phyloP scores from a whole-genome alignment of 2,113 vertebrate species.

The Clarias macrocephalus region DNA sequence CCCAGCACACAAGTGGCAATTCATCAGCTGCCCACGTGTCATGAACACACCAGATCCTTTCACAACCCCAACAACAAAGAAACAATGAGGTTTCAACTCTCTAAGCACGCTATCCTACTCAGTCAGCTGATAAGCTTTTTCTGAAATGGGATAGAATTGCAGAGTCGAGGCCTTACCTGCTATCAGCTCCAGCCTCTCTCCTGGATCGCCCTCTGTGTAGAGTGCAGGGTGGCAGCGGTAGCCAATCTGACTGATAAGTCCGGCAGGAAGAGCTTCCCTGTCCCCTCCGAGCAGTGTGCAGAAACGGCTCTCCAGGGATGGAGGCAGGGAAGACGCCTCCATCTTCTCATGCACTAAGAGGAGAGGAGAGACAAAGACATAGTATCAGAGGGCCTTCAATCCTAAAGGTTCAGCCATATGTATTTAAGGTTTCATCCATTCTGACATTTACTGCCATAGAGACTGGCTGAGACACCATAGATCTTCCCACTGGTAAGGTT shows the following conservation, averaged over 20 bases:
- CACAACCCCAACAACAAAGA: constrained; percentile 41
- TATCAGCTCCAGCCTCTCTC: constrained; percentile 95
- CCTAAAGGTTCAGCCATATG: constrained; percentile 16
- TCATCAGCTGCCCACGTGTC: constrained; percentile 97
- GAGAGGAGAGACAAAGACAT: constrained; percentile 43
- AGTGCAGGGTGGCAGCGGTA: constrained; percentile 97
- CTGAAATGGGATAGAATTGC: constrained; percentile 15
- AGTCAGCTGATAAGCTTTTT: constrained; percentile 36
- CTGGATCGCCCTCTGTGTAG: constrained; percentile 94
- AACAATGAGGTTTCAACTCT: constrained; percentile 43
- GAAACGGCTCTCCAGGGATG: constrained; percentile 86
- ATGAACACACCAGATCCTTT: constrained; percentile 91
- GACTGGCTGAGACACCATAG: constrained; percentile 82
- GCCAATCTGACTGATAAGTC: constrained; percentile 94
- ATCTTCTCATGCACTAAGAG: constrained; percentile 83
- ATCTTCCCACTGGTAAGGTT: constrained; percentile 84
- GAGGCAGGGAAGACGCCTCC: constrained; percentile 77
- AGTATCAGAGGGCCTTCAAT: constrained; percentile 10
- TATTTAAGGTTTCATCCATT: constrained; percentile 30
- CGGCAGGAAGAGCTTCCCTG: constrained; percentile 90
- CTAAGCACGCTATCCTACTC: constrained; percentile 21
- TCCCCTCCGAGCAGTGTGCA: constrained; percentile 93
- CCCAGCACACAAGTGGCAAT: constrained; percentile 93
- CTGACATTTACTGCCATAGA: constrained; percentile 82
- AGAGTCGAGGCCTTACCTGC: constrained; percentile 76